Evolutionary conservation across 2,888 invertebrate species (phyloP).

Genomic region (Cryptophagus acutangulus): DNA sequence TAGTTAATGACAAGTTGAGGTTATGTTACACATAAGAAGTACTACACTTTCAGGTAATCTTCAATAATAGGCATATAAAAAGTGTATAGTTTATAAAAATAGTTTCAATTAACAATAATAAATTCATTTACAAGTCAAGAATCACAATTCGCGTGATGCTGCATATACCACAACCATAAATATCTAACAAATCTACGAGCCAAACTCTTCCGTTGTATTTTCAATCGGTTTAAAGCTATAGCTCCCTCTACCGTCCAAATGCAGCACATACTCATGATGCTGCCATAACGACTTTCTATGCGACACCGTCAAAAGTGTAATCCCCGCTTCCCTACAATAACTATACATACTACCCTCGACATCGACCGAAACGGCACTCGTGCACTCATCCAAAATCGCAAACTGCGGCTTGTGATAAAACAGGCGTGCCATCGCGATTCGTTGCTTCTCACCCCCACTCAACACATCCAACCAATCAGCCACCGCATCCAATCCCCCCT

Average conservation of each 20-base stretch:
- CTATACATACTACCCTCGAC: constrained; percentile 97
- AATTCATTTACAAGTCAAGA: too few species aligned
- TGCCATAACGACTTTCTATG: constrained; percentile 96
- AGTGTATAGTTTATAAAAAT: too few species aligned
- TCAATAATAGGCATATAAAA: too few species aligned
- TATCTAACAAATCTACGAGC: constrained; percentile 62
- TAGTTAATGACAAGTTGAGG: too few species aligned
- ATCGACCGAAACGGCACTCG: constrained; percentile 97
- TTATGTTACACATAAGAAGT: too few species aligned
- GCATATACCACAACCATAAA: too few species aligned
- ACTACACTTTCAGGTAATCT: too few species aligned
- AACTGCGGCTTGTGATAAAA: constrained; percentile 98
- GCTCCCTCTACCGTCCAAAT: constrained; percentile 92
- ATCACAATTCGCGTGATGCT: too few species aligned
- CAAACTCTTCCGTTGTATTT: constrained; percentile 82
- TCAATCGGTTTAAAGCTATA: constrained; percentile 86
- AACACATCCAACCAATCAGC: constrained; percentile 99
- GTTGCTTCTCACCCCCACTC: constrained; percentile 97
- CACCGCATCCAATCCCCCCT: constrained; percentile 84
- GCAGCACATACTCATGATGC: constrained; percentile 92
- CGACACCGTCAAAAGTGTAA: constrained; percentile 95
- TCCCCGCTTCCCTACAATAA: constrained; percentile 81
- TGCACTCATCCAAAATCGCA: constrained; percentile 98
- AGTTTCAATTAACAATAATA: too few species aligned
- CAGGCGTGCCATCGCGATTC: constrained; percentile 96